Percentiles rank a stretch among this genome's conserved stretches.
Conservation (phyloP, 2,113 vertebrate species). For the Epinephelus cyanopodus region DNA sequence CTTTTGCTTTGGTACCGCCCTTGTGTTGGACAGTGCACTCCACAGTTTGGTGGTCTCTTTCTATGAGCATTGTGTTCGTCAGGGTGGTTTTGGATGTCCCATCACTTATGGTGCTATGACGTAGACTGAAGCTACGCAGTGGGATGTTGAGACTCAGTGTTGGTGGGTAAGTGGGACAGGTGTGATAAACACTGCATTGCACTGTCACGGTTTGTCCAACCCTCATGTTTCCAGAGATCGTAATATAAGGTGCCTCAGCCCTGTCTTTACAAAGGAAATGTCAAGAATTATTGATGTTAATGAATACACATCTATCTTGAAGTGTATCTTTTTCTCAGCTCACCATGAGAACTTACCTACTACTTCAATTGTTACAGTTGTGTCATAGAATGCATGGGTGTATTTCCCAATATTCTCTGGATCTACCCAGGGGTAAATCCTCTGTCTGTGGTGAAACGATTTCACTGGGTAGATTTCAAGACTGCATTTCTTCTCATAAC, state of each 20-base stretch:
- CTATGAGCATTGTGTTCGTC: constrained; percentile 12
- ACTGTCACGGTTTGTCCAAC: constrained; percentile 60
- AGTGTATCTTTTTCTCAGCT: background rate
- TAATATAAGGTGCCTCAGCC: constrained; percentile 27
- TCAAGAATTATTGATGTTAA: background rate
- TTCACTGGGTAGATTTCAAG: constrained; percentile 49
- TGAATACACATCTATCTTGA: background rate
- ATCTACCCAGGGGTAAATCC: constrained; percentile 76
- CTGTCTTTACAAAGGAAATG: constrained; percentile 30
- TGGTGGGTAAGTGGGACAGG: constrained; percentile 48
- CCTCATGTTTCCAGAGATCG: constrained; percentile 16
- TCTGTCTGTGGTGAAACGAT: constrained; percentile 40
- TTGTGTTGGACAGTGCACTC: constrained; percentile 29
- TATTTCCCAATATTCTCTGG: constrained; percentile 63
- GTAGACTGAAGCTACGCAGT: fast-evolving
- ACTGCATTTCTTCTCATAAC: background rate
- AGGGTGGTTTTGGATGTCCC: constrained; percentile 35
- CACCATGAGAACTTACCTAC: constrained; percentile 38
- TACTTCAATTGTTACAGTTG: constrained; percentile 61
- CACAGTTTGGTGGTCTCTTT: constrained; percentile 46
- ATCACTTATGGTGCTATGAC: fast-evolving
- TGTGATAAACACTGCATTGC: constrained; percentile 68
- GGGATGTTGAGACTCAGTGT: constrained; percentile 56
- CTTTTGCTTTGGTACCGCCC: background rate
- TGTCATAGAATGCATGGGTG: constrained; percentile 69